A percentile compares a stretch with the other conserved stretches of the same genome.
phyloP scores from a whole-genome alignment of 2,113 vertebrate species.

The Anthoscopus minutus region DNA sequence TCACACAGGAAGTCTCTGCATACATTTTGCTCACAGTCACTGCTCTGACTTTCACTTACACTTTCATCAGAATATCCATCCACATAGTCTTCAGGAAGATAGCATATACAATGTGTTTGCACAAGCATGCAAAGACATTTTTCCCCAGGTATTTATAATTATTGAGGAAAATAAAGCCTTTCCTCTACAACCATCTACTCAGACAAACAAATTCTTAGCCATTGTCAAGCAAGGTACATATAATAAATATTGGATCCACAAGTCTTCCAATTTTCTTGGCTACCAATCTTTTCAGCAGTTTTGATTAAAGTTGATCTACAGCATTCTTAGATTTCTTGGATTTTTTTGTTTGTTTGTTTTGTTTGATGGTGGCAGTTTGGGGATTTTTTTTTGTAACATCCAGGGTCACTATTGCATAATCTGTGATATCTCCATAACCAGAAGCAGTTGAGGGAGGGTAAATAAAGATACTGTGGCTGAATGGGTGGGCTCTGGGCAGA shows the following conservation, averaged over 20 bases:
- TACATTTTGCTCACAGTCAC: not conserved
- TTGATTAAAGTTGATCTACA: not conserved
- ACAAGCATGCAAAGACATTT: not conserved
- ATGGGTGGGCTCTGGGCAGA: not conserved
- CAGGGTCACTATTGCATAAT: not conserved
- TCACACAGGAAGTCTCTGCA: not conserved
- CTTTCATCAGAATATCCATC: not conserved
- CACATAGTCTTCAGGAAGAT: not conserved
- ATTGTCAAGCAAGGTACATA: not conserved
- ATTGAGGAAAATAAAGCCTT: not conserved
- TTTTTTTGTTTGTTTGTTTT: not conserved
- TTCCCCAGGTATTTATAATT: not conserved
- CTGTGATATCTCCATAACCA: not conserved
- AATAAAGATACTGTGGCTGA: fast-evolving
- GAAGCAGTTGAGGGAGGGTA: not conserved
- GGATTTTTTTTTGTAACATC: not conserved
- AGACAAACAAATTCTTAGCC: not conserved
- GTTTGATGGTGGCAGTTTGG: not conserved
- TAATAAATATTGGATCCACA: not conserved
- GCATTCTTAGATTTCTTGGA: not conserved
- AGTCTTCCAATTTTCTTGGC: not conserved
- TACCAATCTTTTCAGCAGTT: not conserved
- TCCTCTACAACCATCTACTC: not conserved
- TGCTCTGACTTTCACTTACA: not conserved
- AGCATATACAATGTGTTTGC: not conserved